Evolutionary conservation across 2,113 vertebrate species (phyloP), one percentile per base, ranked within the genome.

Genomic region (Scalopus aquaticus): DNA sequence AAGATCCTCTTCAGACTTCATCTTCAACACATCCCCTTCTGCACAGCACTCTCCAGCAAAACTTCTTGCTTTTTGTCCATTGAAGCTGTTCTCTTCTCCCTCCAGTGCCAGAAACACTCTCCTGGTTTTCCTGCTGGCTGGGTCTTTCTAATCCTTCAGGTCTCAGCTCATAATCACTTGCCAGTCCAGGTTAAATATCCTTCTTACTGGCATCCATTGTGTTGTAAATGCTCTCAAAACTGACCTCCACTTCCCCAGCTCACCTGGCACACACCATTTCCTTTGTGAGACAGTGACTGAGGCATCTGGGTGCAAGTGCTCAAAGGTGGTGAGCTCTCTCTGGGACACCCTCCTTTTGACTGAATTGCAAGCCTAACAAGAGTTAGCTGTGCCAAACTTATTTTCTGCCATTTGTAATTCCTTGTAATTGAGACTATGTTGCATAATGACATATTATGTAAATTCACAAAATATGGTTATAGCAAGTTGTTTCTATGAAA

Each of bases 401-500:
- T 20, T 72, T 56, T 56, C n/a, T 39, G 17, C 32, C 19, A 64
- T 30, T 78, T 88, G 72, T n/a, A n/a, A n/a, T 44, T 70, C 77
- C 24, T 95, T 76, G 20, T 26, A 58, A 12, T 44, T 73, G 62
- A 62, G 80, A 65, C 20, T 69, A 51, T 49, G 32, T 37, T 54
- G 39, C 62, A 67, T 37, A 80, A 65, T 39, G 39, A 95, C 42
- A 79, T 91, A 77, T 46, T 88, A 83, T 16, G 20, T 62, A 65
- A 73, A 73, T 79, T 60, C 17, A 60, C 54, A 65, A 90, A 73
- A n/a, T 77, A 35, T 28, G 44, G 67, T 12, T 69, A 85, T 9
- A 80, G 39, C 79, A 42, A 77, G 9, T 79, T 60, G 26, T 84
- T 95, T 93, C 73, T 67, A 51, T 82, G 84, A 60, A 78, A 88